These are phyloP conservation scores for Sisyra nigra DNA, from an alignment of 2,888 invertebrate species.

Conservation along the genomic window DNA sequence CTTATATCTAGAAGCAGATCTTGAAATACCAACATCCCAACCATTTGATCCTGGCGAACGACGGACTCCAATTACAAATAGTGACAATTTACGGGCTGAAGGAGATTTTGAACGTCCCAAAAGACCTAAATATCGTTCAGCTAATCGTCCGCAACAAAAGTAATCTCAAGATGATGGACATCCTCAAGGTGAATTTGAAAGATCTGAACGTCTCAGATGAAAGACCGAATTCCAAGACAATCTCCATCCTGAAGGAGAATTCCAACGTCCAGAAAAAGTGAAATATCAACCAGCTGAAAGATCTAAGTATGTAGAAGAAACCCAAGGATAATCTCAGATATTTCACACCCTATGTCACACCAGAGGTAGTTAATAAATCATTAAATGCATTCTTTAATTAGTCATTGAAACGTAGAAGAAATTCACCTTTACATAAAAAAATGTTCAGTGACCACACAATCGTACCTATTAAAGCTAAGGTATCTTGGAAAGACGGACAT, in stretches of 20 bases:
- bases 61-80: constrained; percentile 24
- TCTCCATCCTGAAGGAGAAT: constrained; percentile 32
- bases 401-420: no score
- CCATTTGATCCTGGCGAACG: constrained; percentile 27
- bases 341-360: no score
- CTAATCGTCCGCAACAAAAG: constrained; percentile 19
- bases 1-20: constrained; percentile 24
- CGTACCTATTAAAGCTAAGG: no score
- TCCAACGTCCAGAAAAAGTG: constrained; percentile 30
- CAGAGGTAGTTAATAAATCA: no score
- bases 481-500: no score
- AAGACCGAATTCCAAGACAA: constrained; percentile 35
- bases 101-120: constrained; percentile 29
- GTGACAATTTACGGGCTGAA: constrained; percentile 32
- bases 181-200: constrained; percentile 30
- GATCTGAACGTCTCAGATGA: constrained; percentile 26
- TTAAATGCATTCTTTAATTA: no score
- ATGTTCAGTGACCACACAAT: no score
- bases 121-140: constrained; percentile 17
- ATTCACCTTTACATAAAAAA: no score
- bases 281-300: constrained; percentile 31
- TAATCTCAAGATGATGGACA: constrained; percentile 25
- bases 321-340: constrained; percentile 27
- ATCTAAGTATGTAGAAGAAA: constrained; percentile 23
- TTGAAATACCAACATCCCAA: constrained; percentile 21